Evolutionary conservation across 2,888 invertebrate species (phyloP), one percentile per base, ranked within the genome.

Genomic region (Philopedon plagiatum): DNA sequence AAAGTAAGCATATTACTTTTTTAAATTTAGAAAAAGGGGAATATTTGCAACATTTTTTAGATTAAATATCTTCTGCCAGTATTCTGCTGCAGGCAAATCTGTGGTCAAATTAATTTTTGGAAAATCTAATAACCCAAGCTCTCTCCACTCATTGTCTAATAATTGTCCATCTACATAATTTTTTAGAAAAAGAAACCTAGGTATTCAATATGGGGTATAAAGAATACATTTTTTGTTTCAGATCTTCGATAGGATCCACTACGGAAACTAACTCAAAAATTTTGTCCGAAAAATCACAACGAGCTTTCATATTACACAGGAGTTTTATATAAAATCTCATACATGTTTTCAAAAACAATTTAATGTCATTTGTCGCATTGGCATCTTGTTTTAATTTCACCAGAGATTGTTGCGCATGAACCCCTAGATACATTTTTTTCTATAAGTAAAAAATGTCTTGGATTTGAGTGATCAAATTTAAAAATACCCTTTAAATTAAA

Each of bases 171-270:
- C 26, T n/a, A 54, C 29, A 37, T 1, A 11, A 11, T 71, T 32
- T 61, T 71, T 74, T 60, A 74, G 60, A 60, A 71, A 34, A 15
- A 60, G 67, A 29, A 54, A 54, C 15, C 54, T 29, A n/a, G n/a
- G n/a, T n/a, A 1, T 54, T 18, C 1, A 54, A 2, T 7, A 54
- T 9, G 9, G 0, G n/a, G 0, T 0, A 7, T 7, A 54, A 32
- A 5, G 54, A 54, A 7, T 54, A 13, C 2, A 8, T 13, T 1
- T 54, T 2, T 15, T 32, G 32, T 26, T 23, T 26, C 15, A 44
- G 44, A 11, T 44, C 70, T 18, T 13, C 18, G 34, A 65, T 56
- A 29, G 70, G 73, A 71, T 74, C 58, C 15, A 74, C 26, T 19
- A 71, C 51, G 18, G 61, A 34, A 29, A 66, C 29, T 8, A 71